These are phyloP conservation scores for Agrochola lychnidis DNA, from an alignment of 2,888 invertebrate genomes.

Conservation along the genomic window DNA sequence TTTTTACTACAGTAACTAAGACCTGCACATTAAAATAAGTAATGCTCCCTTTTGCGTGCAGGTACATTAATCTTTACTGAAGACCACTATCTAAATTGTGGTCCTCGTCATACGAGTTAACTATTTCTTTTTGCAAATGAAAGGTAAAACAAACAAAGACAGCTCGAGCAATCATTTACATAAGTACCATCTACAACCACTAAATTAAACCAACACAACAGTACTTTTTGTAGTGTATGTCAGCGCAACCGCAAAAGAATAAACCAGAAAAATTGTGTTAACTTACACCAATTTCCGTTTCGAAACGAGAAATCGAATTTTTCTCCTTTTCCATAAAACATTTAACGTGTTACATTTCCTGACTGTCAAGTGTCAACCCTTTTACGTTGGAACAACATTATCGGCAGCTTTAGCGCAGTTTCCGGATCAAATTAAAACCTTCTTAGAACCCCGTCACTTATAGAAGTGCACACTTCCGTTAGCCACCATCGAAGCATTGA, in stretches of 20 bases:
- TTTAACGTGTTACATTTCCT: not conserved
- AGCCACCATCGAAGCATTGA: slow-evolving; percentile 17
- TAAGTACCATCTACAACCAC: not conserved
- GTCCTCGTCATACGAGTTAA: not conserved
- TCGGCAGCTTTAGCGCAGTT: slow-evolving; percentile 5
- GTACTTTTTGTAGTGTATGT: not conserved
- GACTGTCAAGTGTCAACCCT: not conserved
- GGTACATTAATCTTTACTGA: not conserved
- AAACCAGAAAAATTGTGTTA: not conserved
- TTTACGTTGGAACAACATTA: not conserved
- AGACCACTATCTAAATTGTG: slow-evolving; percentile 12
- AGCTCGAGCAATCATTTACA: slow-evolving; percentile 2
- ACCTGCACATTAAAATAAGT: not conserved
- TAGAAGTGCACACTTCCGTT: slow-evolving; percentile 21
- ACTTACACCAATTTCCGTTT: not conserved
- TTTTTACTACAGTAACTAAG: not conserved
- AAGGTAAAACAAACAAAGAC: slow-evolving; percentile 7
- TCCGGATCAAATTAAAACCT: slow-evolving; percentile 3
- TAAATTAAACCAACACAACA: slow-evolving; percentile 1
- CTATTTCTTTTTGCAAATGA: slow-evolving; percentile 10
- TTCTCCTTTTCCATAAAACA: not conserved
- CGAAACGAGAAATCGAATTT: not conserved
- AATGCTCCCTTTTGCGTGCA: not conserved
- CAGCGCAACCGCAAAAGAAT: not conserved
- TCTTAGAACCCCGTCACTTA: slow-evolving; percentile 6